A percentile compares a stretch with the other conserved stretches of the same genome.
Conservation (phyloP, 2,888 invertebrate species). For the Sesia apiformis region DNA sequence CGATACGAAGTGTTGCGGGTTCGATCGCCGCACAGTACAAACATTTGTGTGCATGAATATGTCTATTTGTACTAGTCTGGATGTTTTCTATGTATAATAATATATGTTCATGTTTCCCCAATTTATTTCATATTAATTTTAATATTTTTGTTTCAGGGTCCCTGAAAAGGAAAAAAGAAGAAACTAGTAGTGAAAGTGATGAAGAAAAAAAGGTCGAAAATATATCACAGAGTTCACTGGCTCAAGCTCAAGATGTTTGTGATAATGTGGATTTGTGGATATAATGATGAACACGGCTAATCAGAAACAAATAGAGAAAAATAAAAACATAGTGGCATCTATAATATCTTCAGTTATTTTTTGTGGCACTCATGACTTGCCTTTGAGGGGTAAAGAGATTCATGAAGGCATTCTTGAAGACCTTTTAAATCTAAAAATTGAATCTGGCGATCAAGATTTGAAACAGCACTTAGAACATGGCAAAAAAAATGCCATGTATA, state of each 20-base stretch:
- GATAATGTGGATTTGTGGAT: neutral
- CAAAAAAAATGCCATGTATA: conserved; percentile 3
- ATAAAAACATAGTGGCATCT: conserved; percentile 1
- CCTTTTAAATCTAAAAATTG: neutral
- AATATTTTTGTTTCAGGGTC: conserved; percentile 2
- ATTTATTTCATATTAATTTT: conserved; percentile 2
- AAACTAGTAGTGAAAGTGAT: conserved; percentile 3
- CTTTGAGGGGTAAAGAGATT: conserved; percentile 2
- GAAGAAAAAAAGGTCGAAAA: conserved; percentile 3
- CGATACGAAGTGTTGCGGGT: too few relatives aligned
- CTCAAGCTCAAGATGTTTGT: neutral
- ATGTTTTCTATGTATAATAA: too few relatives aligned
- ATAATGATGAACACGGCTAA: conserved; percentile 1
- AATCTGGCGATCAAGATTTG: conserved; percentile 6
- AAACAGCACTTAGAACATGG: conserved; percentile 7
- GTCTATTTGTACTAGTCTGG: too few relatives aligned
- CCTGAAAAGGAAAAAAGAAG: conserved; percentile 3
- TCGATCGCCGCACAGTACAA: too few relatives aligned
- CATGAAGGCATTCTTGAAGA: conserved; percentile 4
- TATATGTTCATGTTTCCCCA: too few relatives aligned
- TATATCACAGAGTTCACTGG: conserved; percentile 3
- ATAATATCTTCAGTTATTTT: conserved; percentile 4
- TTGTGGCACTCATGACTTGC: conserved; percentile 5
- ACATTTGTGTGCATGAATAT: too few relatives aligned
- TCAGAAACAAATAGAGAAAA: conserved; percentile 2